phyloP scores from a whole-genome alignment of 2,113 vertebrate genomes.

The Plotosus lineatus region DNA sequence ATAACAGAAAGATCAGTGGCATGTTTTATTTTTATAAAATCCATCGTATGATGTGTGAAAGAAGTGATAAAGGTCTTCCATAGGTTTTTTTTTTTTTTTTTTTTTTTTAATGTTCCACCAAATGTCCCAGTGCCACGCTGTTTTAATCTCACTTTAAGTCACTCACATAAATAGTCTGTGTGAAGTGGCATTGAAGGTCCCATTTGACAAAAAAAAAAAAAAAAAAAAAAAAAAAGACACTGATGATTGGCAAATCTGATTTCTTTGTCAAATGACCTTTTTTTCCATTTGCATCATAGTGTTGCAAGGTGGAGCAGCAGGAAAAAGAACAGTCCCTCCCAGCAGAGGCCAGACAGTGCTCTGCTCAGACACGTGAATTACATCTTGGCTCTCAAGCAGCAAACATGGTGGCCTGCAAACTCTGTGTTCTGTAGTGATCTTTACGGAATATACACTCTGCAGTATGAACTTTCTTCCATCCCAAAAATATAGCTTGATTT shows the following conservation, averaged over 20 bases:
- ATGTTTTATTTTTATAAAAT: conserved; percentile 60
- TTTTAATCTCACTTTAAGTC: conserved; percentile 12
- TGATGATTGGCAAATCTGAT: conserved; percentile 28
- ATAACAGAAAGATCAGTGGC: conserved; percentile 73
- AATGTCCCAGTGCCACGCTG: conserved; percentile 30
- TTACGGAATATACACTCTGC: conserved; percentile 34
- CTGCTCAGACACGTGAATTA: conserved; percentile 51
- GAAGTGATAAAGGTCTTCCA: conserved; percentile 41
- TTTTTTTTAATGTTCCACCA: conserved; percentile 25
- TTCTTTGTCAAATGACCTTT: conserved; percentile 29
- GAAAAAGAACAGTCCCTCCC: conserved; percentile 49
- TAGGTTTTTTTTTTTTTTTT: conserved; percentile 23
- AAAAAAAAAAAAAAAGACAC: conserved; percentile 10
- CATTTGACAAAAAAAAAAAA: conserved; percentile 28
- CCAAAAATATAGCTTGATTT: conserved; percentile 47
- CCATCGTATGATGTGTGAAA: conserved; percentile 50
- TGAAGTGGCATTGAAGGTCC: conserved; percentile 43
- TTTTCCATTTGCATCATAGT: conserved; percentile 65
- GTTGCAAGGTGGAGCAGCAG: conserved; percentile 69
- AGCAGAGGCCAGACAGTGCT: conserved; percentile 52
- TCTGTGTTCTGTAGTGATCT: conserved; percentile 39
- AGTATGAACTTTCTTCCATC: conserved; percentile 32
- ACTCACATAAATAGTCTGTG: conserved; percentile 26
- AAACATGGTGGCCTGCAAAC: conserved; percentile 61
- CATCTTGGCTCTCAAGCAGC: conserved; percentile 69